These are phyloP conservation scores for Aphrocallistes beatrix DNA, from an alignment of 37 sponge, comb jelly and placozoan genomes.

Conservation along the genomic window DNA sequence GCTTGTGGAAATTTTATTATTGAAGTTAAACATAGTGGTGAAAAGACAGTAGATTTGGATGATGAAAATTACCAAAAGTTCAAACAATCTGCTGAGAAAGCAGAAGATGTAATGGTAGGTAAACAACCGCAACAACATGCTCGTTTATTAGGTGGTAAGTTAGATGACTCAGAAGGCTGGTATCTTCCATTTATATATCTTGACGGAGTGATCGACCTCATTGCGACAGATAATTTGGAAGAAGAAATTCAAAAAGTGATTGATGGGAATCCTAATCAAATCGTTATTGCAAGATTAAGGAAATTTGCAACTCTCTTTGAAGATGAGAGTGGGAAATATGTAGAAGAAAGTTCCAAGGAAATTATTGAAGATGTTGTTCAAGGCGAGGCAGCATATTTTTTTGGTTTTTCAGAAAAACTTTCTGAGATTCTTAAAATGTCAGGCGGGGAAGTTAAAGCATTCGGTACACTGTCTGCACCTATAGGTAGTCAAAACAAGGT, in stretches of 20 bases:
- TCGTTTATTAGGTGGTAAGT: slow-evolving; percentile 25
- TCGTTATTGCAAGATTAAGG: not conserved
- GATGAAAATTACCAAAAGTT: slow-evolving; percentile 10
- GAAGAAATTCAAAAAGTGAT: slow-evolving; percentile 6
- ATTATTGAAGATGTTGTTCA: not conserved
- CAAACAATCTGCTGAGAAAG: not conserved
- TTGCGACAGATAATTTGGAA: not conserved
- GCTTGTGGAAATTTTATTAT: slow-evolving; percentile 34
- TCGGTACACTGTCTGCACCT: slow-evolving; percentile 15
- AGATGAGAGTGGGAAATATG: not conserved
- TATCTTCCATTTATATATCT: slow-evolving; percentile 30
- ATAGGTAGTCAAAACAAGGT: slow-evolving; percentile 11
- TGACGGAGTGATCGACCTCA: slow-evolving; percentile 27
- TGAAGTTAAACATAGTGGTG: slow-evolving; percentile 18
- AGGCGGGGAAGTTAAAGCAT: not conserved
- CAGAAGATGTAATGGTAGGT: not conserved
- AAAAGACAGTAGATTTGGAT: not conserved
- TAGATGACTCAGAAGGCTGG: slow-evolving; percentile 28
- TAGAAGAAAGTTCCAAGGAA: not conserved
- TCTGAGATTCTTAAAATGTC: not conserved
- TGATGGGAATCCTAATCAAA: not conserved
- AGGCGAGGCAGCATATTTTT: not conserved
- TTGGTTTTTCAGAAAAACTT: slow-evolving; percentile 32
- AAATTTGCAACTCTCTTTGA: slow-evolving; percentile 20
- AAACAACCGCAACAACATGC: not conserved